phyloP scores from a whole-genome alignment of 1,140 invertebrate genomes.

The Chironomus tepperi region DNA sequence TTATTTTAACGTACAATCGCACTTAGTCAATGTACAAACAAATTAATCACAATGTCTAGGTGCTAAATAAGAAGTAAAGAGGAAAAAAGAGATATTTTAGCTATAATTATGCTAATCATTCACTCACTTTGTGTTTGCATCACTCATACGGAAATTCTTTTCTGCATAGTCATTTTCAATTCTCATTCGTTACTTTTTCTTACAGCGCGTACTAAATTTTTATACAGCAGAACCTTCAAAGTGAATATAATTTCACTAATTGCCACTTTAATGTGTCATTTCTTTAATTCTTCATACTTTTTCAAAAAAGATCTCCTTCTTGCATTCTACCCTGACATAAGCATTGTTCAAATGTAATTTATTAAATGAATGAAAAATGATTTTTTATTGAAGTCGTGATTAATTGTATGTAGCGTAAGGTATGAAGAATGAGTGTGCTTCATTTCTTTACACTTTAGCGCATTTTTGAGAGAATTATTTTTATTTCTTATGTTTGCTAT shows the following conservation, averaged over 20 bases:
- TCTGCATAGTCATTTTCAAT: not conserved
- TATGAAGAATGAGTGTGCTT: not conserved
- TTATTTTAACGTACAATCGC: not conserved
- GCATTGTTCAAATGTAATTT: slow-evolving; percentile 8
- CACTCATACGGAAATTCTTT: not conserved
- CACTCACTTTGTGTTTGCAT: slow-evolving; percentile 6
- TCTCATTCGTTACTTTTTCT: not conserved
- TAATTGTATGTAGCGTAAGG: slow-evolving; percentile 3
- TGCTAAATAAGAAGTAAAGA: not conserved
- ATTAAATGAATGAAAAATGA: slow-evolving; percentile 18
- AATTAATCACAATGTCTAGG: not conserved
- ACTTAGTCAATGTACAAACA: slow-evolving; percentile 2
- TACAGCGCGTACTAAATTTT: not conserved
- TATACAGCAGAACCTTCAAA: not conserved
- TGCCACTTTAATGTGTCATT: not conserved
- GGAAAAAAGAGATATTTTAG: not conserved
- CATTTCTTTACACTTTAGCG: not conserved
- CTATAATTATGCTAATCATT: slow-evolving; percentile 19
- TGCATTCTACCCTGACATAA: not conserved
- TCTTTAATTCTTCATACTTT: not conserved
- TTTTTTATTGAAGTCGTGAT: not conserved
- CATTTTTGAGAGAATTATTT: not conserved
- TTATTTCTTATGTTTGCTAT: not conserved
- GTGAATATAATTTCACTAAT: slow-evolving; percentile 14
- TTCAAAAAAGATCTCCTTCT: not conserved